These are phyloP conservation scores for Acromyrmex charruanus DNA, from an alignment of 1,140 invertebrate species.

Conservation along the genomic window DNA sequence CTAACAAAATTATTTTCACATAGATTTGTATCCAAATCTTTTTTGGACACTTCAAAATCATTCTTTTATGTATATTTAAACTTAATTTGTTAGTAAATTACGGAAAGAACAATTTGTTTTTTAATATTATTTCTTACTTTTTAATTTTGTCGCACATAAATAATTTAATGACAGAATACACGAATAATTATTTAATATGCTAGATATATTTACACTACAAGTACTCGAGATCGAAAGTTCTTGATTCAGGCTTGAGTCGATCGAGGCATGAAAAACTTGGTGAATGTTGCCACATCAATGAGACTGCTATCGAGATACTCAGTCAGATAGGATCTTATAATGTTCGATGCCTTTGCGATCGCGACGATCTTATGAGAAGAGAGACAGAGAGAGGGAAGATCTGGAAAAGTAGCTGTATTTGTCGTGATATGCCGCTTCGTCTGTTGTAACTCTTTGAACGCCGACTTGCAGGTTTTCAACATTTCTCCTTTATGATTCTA, in stretches of 20 bases:
- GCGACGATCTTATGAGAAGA: neutral
- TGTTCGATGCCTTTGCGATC: conserved; percentile 4
- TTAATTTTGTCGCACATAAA: neutral
- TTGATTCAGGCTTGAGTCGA: neutral
- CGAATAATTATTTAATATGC: neutral
- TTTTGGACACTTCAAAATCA: too few species aligned
- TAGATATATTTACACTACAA: neutral
- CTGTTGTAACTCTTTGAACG: conserved; percentile 21
- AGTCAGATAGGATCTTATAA: conserved; percentile 22
- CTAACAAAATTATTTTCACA: too few species aligned
- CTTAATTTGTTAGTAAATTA: conserved; percentile 2
- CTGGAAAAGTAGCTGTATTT: conserved; percentile 36
- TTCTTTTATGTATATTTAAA: neutral
- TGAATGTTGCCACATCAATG: conserved; percentile 3
- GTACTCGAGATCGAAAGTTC: conserved; percentile 23
- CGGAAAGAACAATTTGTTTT: neutral
- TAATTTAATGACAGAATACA: neutral
- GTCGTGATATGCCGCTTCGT: conserved; percentile 51
- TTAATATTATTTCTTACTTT: neutral
- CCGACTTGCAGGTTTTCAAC: conserved; percentile 42
- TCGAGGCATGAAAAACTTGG: conserved; percentile 10
- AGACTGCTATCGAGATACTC: neutral
- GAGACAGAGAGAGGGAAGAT: neutral
- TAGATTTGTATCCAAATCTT: too few species aligned
- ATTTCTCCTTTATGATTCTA: conserved; percentile 40